A percentile compares a stretch with the other conserved stretches of the same genome.
These are phyloP conservation scores for Chiroxiphia lanceolata DNA, from an alignment of 2,797 vertebrate species.

Conservation along the genomic window DNA sequence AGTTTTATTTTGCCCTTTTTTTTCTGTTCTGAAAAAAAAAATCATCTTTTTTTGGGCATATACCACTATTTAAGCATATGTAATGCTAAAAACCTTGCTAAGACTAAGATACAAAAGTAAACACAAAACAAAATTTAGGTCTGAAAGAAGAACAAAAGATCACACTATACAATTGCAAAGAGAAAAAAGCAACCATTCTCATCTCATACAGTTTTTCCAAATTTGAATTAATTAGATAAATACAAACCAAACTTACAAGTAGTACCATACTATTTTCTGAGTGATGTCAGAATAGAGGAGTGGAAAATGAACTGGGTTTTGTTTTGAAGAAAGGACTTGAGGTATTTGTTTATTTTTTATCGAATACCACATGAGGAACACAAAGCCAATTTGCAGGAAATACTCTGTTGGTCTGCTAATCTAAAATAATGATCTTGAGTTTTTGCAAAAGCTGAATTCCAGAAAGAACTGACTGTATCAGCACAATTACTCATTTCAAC, in stretches of 20 bases:
- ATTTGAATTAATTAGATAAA: neutral
- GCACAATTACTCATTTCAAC: neutral
- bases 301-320: neutral
- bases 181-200: neutral
- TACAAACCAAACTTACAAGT: neutral
- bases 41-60: rapidly evolving
- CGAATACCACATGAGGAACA: neutral
- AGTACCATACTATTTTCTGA: neutral
- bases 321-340: neutral
- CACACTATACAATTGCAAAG: neutral
- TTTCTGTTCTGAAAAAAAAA: neutral
- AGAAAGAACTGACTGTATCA: neutral
- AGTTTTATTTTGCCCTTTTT: neutral
- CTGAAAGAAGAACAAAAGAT: neutral
- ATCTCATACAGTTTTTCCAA: neutral
- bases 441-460: neutral
- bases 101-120: neutral
- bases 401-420: neutral
- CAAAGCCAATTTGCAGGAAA: neutral
- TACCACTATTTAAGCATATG: neutral
- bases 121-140: neutral
- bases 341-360: neutral
- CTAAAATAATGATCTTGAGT: neutral
- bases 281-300: neutral
- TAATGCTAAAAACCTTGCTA: neutral